Evolutionary conservation across 2,888 invertebrate genomes (phyloP), one percentile per base, ranked within the genome.

Genomic region (Tipula helvola): DNA sequence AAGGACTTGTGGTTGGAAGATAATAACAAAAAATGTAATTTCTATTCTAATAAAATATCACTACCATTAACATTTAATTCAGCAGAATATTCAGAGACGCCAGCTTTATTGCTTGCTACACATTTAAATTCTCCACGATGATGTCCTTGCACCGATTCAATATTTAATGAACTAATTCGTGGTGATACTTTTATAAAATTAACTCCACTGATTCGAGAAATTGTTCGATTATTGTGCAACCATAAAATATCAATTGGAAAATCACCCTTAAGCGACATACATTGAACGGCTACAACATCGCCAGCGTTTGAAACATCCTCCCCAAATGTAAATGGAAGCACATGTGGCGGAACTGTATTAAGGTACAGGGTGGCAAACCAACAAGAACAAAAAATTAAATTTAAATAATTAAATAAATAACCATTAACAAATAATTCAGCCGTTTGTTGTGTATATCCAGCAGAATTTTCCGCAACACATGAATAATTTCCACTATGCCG

Each of bases 201-300:
- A 87, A 93, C 93, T 90, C 92, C 92, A 88, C 90, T 92, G 87
- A 89, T 93, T 71, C 28, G 7, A 28, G 28, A 71, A 89, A 93
- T 93, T 89, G 92, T 93, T 10, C 91, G 93, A 88, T 93, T 94
- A 91, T 96, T 95, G 88, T 96, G 93, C 42, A 93, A 93, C 97
- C 97, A 97, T 86, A 93, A 93, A 87, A 97, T 94, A 89, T 94
- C 93, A 52, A 97, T 92, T 10, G 97, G 97, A 86, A 94, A 93
- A 90, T 97, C 97, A 83, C 97, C 96, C 91, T 96, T 96, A 86
- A 94, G 93, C 71, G 96, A 94, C 92, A 95, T 94, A 90, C 96
- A 96, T 88, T 94, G 94, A 4, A 95, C 93, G 87, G 95, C 95
- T 57, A 95, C 95, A 88, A 95, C 93, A 88, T 96, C 96, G 5